A percentile compares a stretch with the other conserved stretches of the same genome.
Conservation (phyloP, 2,797 vertebrate genomes). For the Hypotaenidia philippensis region DNA sequence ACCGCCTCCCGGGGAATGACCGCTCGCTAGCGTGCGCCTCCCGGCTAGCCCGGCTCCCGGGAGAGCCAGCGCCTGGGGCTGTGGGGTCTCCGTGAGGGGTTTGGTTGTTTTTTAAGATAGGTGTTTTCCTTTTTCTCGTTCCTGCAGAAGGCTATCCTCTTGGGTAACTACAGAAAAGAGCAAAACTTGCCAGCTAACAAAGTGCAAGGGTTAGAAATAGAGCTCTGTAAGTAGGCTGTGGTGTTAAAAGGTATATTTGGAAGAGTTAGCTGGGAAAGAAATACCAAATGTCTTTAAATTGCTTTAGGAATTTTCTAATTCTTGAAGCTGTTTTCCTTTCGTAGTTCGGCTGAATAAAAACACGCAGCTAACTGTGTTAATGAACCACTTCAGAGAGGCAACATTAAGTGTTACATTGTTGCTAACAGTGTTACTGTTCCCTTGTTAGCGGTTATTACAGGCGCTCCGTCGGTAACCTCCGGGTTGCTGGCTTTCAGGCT, state of each 20-base stretch:
- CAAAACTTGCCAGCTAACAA: not conserved
- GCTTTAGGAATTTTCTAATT: not conserved
- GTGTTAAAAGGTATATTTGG: not conserved
- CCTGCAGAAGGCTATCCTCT: not conserved
- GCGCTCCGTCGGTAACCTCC: not conserved
- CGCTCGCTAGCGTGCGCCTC: accelerated
- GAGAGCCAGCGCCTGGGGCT: not conserved
- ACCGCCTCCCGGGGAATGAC: accelerated
- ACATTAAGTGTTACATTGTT: not conserved
- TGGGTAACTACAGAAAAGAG: not conserved
- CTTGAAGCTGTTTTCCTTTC: not conserved
- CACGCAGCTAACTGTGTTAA: not conserved
- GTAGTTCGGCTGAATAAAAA: not conserved
- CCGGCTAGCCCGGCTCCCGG: too few species aligned
- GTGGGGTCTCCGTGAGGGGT: too few species aligned
- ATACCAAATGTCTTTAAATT: not conserved
- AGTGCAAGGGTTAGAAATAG: not conserved
- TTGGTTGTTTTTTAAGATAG: too few species aligned
- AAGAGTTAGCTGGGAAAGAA: not conserved
- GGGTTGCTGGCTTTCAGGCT: not conserved
- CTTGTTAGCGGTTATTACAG: not conserved
- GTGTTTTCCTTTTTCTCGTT: not conserved
- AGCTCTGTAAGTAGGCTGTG: not conserved
- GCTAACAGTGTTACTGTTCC: too few species aligned
- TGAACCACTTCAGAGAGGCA: not conserved